Percentiles rank a stretch among this genome's conserved stretches.
Evolutionary conservation across 2,113 vertebrate genomes (phyloP).

Genomic region (Bambusicola thoracicus): DNA sequence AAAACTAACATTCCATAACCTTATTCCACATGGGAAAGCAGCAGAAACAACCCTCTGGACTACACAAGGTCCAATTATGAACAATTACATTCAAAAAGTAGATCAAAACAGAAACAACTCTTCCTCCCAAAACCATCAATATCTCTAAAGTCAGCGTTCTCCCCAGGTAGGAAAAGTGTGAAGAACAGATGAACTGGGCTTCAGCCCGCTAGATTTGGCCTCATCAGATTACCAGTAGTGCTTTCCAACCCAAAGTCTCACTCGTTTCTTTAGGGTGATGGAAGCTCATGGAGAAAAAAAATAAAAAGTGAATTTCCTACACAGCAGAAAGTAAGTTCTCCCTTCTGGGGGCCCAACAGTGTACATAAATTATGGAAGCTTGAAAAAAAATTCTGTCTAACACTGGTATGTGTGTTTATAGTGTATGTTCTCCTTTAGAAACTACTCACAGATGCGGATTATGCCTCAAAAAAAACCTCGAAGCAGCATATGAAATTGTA

Average conservation of each 20-base stretch:
- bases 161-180: slow-evolving; percentile 3
- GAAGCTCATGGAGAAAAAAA: slow-evolving; percentile 16
- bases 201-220: slow-evolving; percentile 43
- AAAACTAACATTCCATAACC: slow-evolving; percentile 79
- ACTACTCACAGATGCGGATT: background rate
- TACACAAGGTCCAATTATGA: slow-evolving; percentile 59
- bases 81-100: slow-evolving; percentile 80
- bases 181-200: slow-evolving; percentile 10
- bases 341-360: background rate
- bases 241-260: slow-evolving; percentile 39
- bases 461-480: background rate
- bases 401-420: slow-evolving; percentile 37
- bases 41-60: slow-evolving; percentile 67
- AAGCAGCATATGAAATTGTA: slow-evolving; percentile 77
- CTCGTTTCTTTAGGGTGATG: slow-evolving; percentile 18
- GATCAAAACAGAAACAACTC: slow-evolving; percentile 53
- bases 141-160: slow-evolving; percentile 30
- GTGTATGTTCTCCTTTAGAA: slow-evolving; percentile 69
- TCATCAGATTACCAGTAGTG: background rate
- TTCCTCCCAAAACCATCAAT: background rate
- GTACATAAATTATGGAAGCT: slow-evolving; percentile 40
- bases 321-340: background rate
- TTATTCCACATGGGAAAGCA: slow-evolving; percentile 72
- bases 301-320: slow-evolving; percentile 10
- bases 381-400: background rate